phyloP scores from a whole-genome alignment of 2,888 invertebrate genomes.

The Eremobia ochroleuca region DNA sequence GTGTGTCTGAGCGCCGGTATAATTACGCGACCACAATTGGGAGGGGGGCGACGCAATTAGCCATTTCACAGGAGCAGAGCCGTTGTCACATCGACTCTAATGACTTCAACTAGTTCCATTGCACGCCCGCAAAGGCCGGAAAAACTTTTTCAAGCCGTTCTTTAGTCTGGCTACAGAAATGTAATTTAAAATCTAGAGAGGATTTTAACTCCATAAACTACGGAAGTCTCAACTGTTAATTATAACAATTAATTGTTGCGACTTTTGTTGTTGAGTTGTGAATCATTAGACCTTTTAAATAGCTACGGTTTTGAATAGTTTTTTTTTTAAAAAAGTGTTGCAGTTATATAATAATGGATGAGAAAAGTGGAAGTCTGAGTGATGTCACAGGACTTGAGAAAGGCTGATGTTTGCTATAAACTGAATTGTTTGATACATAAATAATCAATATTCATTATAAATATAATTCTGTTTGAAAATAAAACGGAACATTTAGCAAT shows the following conservation, averaged over 20 bases:
- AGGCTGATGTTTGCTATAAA: background rate
- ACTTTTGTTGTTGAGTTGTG: constrained; percentile 37
- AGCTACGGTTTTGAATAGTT: constrained; percentile 12
- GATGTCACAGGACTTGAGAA: no score
- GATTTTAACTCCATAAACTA: constrained; percentile 50
- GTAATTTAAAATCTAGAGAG: constrained; percentile 57
- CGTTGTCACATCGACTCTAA: constrained; percentile 75
- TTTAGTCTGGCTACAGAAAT: constrained; percentile 54
- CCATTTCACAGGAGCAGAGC: constrained; percentile 70
- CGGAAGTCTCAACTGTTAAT: constrained; percentile 43
- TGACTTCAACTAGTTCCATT: constrained; percentile 69
- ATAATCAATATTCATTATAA: background rate
- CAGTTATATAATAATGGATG: constrained; percentile 1
- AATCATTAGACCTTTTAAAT: constrained; percentile 38
- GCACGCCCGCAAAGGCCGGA: constrained; percentile 62
- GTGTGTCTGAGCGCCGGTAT: constrained; percentile 65
- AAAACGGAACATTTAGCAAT: no score
- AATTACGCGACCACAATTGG: constrained; percentile 77
- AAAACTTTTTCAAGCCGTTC: constrained; percentile 63
- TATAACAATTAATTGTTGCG: constrained; percentile 42
- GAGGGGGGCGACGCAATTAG: constrained; percentile 74
- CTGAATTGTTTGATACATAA: background rate
- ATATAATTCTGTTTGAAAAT: background rate
- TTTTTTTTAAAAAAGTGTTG: constrained; percentile 2
- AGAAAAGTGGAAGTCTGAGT: background rate